Evolutionary conservation across 1,140 invertebrate species (phyloP), one percentile per base, ranked within the genome.

Genomic region (Drosophila burlai): DNA sequence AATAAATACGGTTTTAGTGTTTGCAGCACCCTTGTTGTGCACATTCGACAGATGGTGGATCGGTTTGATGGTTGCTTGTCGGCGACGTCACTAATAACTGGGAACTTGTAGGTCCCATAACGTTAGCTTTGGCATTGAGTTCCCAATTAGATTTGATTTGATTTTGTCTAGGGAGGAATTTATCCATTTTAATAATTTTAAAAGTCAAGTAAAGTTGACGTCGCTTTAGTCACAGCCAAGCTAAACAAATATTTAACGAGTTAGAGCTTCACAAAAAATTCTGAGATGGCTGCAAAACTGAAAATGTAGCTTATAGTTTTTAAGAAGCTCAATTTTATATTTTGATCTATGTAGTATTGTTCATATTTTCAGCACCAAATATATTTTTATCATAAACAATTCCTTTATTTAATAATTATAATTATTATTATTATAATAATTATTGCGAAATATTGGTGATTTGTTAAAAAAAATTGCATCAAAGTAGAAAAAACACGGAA

Each of bases 1-100:
- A 65, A 66, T 54, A 76, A 76, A 77, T 29, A 24, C 15, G 21
- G 24, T 36, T 42, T 61, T 52, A 68, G 26, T 34, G 36, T 71
- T 9, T 58, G 57, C 36, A 34, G 18, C 62, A 69, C 74, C 74
- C 58, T 73, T 10, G n/a, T 15, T 31, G 11, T 31, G 11, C 24
- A 5, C 9, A 16, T 3, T 5, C 8, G 18, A 0, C 11, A 21
- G n/a, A 16, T 45, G 36, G 69, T 36, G 26, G 49, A 69, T 57
- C 5, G 34, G 46, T 15, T 45, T 18, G 29, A 38, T 24, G 36
- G 8, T 59, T 40, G 15, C 11, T 18, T 54, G 8, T 34, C 47
- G 9, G 26, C 4, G 4, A 31, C 16, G 9, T 18, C 31, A 36
- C 38, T 36, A 21, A 36, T 36, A 15, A 15, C 7, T 34, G n/a